Conservation (phyloP, 2,113 vertebrate species). For the Chrysochloris asiatica region DNA sequence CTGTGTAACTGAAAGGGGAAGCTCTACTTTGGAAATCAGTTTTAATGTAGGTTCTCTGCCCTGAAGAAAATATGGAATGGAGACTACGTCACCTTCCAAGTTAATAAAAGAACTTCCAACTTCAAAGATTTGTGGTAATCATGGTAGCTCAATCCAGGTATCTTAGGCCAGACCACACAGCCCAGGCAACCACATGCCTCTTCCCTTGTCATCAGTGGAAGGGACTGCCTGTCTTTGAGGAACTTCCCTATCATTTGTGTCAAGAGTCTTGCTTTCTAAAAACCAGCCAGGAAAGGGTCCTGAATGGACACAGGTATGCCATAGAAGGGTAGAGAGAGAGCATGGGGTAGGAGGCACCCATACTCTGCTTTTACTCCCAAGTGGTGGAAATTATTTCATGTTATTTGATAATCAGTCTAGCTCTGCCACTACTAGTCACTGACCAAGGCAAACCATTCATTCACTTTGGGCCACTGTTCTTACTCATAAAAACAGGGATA, state of each 20-base stretch:
- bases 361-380: constrained; percentile 42
- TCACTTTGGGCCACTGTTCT: background rate
- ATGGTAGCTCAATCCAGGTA: background rate
- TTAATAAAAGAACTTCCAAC: background rate
- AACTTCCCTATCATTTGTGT: background rate
- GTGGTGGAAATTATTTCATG: constrained; percentile 13
- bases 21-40: background rate
- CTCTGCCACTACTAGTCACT: background rate
- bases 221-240: background rate
- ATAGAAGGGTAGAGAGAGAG: background rate
- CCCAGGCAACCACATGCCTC: background rate
- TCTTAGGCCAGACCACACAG: background rate
- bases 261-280: background rate
- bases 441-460: background rate
- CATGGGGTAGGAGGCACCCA: background rate
- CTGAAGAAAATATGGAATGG: background rate
- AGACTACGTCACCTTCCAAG: background rate
- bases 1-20: constrained; percentile 6
- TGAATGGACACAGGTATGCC: background rate
- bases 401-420: background rate
- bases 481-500: background rate
- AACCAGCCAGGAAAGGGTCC: background rate
- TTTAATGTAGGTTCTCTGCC: background rate
- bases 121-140: constrained; percentile 10
- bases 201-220: background rate